Conservation (phyloP, 2,797 vertebrate genomes). For the Rhincodon typus region DNA sequence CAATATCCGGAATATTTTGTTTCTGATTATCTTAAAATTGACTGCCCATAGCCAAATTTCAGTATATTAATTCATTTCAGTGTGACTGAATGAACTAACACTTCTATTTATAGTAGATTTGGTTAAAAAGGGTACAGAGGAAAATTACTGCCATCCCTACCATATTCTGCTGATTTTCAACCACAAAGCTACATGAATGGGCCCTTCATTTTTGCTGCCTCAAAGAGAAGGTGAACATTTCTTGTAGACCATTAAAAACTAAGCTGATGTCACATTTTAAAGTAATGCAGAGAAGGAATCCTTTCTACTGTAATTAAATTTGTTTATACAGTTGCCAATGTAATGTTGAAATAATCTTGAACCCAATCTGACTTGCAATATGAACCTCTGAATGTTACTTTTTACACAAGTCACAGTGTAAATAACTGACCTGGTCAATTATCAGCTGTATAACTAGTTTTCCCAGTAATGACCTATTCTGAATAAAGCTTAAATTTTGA, state of each 20-base stretch:
- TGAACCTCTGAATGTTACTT: background rate
- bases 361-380: background rate
- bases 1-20: background rate
- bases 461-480: background rate
- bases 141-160: background rate
- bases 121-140: background rate
- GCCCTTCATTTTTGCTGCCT: background rate
- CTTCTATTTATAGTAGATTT: background rate
- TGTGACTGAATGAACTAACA: background rate
- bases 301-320: background rate
- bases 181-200: background rate
- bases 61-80: background rate
- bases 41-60: background rate
- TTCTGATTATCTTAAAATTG: background rate
- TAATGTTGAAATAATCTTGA: background rate
- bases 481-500: background rate
- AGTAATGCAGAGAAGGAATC: background rate
- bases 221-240: background rate
- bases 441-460: background rate
- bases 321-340: background rate
- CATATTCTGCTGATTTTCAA: background rate
- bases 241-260: background rate
- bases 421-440: background rate
- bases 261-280: background rate
- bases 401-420: background rate